phyloP scores from a whole-genome alignment of 92 coral and sea anemone species.

The Diadumene lineata region DNA sequence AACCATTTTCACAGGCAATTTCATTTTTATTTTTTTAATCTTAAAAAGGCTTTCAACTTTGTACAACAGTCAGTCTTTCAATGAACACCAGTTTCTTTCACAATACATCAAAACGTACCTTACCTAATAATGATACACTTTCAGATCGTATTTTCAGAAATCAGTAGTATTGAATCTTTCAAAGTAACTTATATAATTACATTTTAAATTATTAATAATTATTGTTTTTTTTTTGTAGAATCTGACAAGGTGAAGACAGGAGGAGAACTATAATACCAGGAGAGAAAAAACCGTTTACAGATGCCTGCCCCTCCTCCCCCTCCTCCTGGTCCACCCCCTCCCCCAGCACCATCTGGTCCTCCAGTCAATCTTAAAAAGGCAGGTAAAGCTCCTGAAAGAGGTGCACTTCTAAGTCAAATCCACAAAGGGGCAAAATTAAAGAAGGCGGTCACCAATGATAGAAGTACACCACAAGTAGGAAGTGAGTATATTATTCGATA shows the following conservation, averaged over 20 bases:
- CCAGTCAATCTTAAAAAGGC: conserved; percentile 67
- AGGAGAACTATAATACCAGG: background rate
- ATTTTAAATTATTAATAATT: too few relatives aligned
- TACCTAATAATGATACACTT: too few relatives aligned
- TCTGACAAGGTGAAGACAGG: conserved; percentile 9
- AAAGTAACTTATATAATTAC: too few relatives aligned
- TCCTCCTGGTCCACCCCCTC: conserved; percentile 91
- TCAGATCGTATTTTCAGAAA: too few relatives aligned
- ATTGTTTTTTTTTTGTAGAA: background rate
- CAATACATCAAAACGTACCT: too few relatives aligned
- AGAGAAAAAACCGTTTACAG: background rate
- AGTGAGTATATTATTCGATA: conserved; percentile 33
- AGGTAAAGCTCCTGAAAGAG: conserved; percentile 63
- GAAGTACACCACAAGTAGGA: conserved; percentile 85
- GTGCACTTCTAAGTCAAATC: conserved; percentile 80
- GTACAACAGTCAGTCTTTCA: too few relatives aligned
- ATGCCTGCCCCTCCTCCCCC: conserved; percentile 54
- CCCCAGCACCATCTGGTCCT: conserved; percentile 77
- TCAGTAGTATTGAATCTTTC: too few relatives aligned
- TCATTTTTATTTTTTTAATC: too few relatives aligned
- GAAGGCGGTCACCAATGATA: conserved; percentile 85
- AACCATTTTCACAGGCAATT: too few relatives aligned
- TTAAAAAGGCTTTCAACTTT: too few relatives aligned
- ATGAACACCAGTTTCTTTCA: too few relatives aligned
- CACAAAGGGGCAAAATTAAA: conserved; percentile 92